Conservation (phyloP, 2,797 vertebrate species). For the Anguilla pacifica region DNA sequence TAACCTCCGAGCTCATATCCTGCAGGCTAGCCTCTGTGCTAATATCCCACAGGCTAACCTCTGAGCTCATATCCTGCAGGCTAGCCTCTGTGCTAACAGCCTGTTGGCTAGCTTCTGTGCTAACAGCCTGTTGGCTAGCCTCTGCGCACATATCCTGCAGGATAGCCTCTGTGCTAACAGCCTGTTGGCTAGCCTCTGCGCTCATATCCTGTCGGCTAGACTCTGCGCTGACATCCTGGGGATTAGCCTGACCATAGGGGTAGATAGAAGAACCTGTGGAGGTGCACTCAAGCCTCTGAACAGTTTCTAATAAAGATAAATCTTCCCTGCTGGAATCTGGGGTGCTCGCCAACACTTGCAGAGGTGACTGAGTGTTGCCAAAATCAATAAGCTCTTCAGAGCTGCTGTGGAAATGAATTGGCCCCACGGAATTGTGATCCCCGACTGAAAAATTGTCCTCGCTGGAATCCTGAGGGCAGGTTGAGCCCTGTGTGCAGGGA, state of each 20-base stretch:
- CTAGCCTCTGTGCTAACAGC: too few relatives aligned
- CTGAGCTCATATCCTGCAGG: too few relatives aligned
- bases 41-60: slow-evolving; percentile 45
- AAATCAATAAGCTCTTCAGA: slow-evolving; percentile 50
- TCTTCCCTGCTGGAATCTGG: slow-evolving; percentile 39
- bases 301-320: slow-evolving; percentile 56
- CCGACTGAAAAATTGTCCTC: slow-evolving; percentile 50
- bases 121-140: slow-evolving; percentile 59
- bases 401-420: slow-evolving; percentile 29
- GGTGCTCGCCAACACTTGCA: slow-evolving; percentile 34
- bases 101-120: neutral
- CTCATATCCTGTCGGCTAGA: too few relatives aligned
- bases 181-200: too few relatives aligned
- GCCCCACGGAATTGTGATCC: slow-evolving; percentile 43
- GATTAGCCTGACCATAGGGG: slow-evolving; percentile 39
- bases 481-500: slow-evolving; percentile 61
- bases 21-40: neutral
- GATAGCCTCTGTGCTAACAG: too few relatives aligned
- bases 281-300: slow-evolving; percentile 41
- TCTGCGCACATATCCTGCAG: too few relatives aligned
- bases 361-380: slow-evolving; percentile 46
- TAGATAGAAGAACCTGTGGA: neutral
- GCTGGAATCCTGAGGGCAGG: slow-evolving; percentile 50
- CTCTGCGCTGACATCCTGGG: slow-evolving; percentile 52
- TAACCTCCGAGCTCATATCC: too few relatives aligned